phyloP scores from a whole-genome alignment of 2,797 vertebrate genomes.

The Falco peregrinus region DNA sequence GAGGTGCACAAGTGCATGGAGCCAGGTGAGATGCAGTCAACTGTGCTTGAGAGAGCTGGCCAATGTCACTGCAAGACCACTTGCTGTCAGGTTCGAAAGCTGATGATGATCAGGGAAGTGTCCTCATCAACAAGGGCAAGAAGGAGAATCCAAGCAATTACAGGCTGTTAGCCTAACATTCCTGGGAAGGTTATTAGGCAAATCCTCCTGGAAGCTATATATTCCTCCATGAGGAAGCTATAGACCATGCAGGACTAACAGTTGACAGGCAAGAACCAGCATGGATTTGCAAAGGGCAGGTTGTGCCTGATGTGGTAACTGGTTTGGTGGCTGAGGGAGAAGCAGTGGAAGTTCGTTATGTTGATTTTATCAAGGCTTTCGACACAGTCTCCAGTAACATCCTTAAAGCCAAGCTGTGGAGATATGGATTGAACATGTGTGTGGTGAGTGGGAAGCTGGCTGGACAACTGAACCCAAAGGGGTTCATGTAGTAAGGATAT shows the following conservation, averaged over 20 bases:
- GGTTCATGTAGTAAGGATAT: too few species aligned
- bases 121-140: background rate
- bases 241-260: background rate
- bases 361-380: background rate
- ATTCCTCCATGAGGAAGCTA: background rate
- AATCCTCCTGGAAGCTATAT: background rate
- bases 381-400: background rate
- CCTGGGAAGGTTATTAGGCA: background rate
- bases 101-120: background rate
- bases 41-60: background rate
- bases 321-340: background rate
- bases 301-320: background rate
- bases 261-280: background rate
- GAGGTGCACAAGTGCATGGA: background rate
- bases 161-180: background rate
- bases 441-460: background rate
- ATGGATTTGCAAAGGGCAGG: accelerated
- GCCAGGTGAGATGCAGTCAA: background rate
- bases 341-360: background rate
- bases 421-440: background rate
- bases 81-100: accelerated
- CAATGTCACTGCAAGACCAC: background rate
- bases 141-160: background rate
- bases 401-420: background rate
- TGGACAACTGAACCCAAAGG: background rate